phyloP scores from a whole-genome alignment of 2,888 invertebrate species.

The Lucinisca nassula region DNA sequence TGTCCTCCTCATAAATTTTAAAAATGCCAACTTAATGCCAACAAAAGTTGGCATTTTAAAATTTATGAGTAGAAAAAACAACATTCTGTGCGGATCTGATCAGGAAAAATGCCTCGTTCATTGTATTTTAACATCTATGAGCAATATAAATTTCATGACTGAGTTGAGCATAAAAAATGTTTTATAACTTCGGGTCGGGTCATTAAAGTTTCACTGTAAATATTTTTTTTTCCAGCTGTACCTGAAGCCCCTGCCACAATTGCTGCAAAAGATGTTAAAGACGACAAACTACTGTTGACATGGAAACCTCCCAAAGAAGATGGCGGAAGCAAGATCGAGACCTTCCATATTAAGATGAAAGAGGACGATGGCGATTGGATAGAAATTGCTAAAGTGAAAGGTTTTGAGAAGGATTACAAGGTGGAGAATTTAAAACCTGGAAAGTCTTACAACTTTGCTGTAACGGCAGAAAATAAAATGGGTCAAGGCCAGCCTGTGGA shows the following conservation, averaged over 20 bases:
- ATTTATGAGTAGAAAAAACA: too few relatives aligned
- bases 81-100: too few relatives aligned
- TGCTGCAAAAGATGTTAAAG: slow-evolving; percentile 74
- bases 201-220: too few relatives aligned
- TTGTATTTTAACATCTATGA: too few relatives aligned
- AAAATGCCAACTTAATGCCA: too few relatives aligned
- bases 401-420: slow-evolving; percentile 81
- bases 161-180: too few relatives aligned
- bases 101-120: too few relatives aligned
- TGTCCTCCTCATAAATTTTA: too few relatives aligned
- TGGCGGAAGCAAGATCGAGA: slow-evolving; percentile 87
- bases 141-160: too few relatives aligned
- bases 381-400: slow-evolving; percentile 96
- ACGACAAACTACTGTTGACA: slow-evolving; percentile 80
- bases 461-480: slow-evolving; percentile 86
- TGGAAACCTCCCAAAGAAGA: slow-evolving; percentile 88
- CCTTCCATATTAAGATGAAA: slow-evolving; percentile 84
- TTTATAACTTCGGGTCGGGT: too few relatives aligned
- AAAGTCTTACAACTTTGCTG: slow-evolving; percentile 85
- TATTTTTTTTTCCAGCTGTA: slow-evolving; percentile 73
- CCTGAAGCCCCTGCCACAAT: slow-evolving; percentile 81
- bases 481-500: slow-evolving; percentile 79
- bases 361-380: slow-evolving; percentile 93
- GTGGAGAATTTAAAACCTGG: slow-evolving; percentile 83
- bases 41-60: too few relatives aligned